Evolutionary conservation across 1,140 invertebrate species (phyloP).

Genomic region (Trichogramma pretiosum): DNA sequence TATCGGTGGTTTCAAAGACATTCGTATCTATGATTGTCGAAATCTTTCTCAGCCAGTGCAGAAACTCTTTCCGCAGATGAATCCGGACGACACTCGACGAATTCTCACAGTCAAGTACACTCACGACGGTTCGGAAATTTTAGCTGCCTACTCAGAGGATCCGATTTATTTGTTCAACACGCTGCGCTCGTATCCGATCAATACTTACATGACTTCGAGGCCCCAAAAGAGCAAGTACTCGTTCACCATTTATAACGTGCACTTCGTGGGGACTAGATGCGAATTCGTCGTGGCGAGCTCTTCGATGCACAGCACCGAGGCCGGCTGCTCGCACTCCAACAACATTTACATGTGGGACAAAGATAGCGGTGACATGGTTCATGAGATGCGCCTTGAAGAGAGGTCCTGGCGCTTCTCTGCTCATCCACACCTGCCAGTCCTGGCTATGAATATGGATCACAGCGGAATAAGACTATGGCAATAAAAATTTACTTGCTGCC

Average conservation of each 20-base stretch:
- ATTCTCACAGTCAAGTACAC: conserved; percentile 9
- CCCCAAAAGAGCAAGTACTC: background rate
- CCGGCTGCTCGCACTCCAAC: background rate
- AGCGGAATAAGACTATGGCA: conserved; percentile 1
- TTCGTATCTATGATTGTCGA: conserved; percentile 5
- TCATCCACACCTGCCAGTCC: background rate
- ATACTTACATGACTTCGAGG: conserved; percentile 2
- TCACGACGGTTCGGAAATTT: conserved; percentile 9
- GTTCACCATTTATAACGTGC: conserved; percentile 7
- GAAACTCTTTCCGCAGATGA: background rate
- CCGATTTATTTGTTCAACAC: conserved; percentile 8
- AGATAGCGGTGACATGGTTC: background rate
- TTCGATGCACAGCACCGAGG: background rate
- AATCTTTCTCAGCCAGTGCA: background rate
- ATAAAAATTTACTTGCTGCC: no score
- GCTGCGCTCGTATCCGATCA: background rate
- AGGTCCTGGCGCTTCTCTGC: conserved; percentile 1
- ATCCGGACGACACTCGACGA: background rate
- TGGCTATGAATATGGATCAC: conserved; percentile 2
- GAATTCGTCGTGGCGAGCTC: conserved; percentile 5
- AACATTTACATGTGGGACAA: conserved; percentile 7
- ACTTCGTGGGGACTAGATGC: conserved; percentile 8
- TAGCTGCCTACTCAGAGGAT: conserved; percentile 1
- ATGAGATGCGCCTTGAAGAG: background rate
- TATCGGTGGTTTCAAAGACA: conserved; percentile 5